A percentile compares a stretch with the other conserved stretches of the same genome.
Evolutionary conservation across 2,113 vertebrate genomes (phyloP).

Genomic region (Chionis minor): DNA sequence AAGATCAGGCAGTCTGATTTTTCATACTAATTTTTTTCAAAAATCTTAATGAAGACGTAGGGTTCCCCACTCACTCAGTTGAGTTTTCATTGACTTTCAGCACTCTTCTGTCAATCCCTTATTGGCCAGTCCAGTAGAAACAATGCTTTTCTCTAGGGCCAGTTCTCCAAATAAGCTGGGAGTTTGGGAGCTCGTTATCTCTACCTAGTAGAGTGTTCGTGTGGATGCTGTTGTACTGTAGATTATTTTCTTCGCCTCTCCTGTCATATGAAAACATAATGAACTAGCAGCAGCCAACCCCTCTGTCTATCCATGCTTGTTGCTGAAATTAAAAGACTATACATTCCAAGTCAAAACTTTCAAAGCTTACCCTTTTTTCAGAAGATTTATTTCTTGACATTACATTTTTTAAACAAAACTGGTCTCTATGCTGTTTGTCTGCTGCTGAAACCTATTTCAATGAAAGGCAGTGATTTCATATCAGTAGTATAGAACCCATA

Average conservation of each 20-base stretch:
- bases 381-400: not conserved
- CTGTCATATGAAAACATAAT: not conserved
- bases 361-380: not conserved
- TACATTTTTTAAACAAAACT: not conserved
- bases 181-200: not conserved
- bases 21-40: not conserved
- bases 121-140: not conserved
- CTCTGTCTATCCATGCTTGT: not conserved
- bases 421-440: not conserved
- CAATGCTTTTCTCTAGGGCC: not conserved
- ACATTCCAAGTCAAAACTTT: not conserved
- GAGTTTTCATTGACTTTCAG: not conserved
- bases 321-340: not conserved
- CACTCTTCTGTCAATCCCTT: not conserved
- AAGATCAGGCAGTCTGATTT: not conserved
- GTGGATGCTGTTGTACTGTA: not conserved
- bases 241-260: not conserved
- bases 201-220: not conserved
- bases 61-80: not conserved
- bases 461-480: not conserved
- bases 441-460: not conserved
- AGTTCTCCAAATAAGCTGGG: not conserved
- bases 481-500: not conserved
- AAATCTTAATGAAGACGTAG: accelerated
- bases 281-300: not conserved